A percentile compares a stretch with the other conserved stretches of the same genome.
Conservation (phyloP, 2,113 vertebrate genomes). For the Atlantisia rogersi region DNA sequence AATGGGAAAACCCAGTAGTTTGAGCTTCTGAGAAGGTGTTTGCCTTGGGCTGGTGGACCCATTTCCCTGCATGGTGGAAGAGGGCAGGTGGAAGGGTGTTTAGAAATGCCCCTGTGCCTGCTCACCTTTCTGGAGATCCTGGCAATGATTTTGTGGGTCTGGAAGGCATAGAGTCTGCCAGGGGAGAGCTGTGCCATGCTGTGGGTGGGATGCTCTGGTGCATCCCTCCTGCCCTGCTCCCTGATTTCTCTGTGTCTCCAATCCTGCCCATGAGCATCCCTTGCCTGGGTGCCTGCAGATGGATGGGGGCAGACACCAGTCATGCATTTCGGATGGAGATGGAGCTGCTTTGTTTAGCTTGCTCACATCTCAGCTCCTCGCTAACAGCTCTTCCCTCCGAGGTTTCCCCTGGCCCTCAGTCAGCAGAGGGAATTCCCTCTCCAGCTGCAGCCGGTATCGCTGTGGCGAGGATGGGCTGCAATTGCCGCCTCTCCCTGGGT, state of each 20-base stretch:
- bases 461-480: neutral
- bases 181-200: neutral
- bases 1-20: neutral
- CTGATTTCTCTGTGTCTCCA: neutral
- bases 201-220: fast-evolving
- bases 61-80: neutral
- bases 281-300: no score
- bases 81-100: neutral
- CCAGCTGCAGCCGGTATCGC: neutral
- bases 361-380: neutral
- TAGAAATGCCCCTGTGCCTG: fast-evolving
- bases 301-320: neutral
- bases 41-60: fast-evolving
- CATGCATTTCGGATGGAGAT: neutral
- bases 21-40: neutral
- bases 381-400: neutral
- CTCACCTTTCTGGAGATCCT: neutral
- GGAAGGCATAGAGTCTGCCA: fast-evolving
- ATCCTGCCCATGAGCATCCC: neutral
- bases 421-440: slow-evolving; percentile 39
- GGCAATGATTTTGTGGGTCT: neutral
- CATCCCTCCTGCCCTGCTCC: neutral
- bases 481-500: neutral
- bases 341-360: neutral
- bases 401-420: slow-evolving; percentile 8